These are phyloP conservation scores for Saturnia pavonia DNA, from an alignment of 2,888 invertebrate genomes.

Conservation along the genomic window DNA sequence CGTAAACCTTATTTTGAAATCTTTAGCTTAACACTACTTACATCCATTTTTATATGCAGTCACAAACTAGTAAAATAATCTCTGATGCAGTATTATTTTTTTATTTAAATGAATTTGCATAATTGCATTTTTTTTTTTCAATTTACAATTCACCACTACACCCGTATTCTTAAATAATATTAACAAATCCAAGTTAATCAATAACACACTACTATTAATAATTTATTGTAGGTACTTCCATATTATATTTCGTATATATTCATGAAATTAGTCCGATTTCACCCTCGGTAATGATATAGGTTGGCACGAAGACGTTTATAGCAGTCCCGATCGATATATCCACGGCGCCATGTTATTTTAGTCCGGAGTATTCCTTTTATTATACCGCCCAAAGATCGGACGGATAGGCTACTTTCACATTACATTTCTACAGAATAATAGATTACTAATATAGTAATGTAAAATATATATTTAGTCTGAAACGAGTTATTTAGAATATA, in stretches of 20 bases:
- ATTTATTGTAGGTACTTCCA: background rate
- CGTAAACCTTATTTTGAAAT: background rate
- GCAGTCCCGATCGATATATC: conserved; percentile 4
- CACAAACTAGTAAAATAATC: no score
- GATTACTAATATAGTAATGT: background rate
- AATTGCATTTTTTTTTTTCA: no score
- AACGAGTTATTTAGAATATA: background rate
- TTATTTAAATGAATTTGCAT: no score
- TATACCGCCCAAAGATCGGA: background rate
- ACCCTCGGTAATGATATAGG: background rate
- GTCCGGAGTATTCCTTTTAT: background rate
- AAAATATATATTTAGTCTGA: background rate
- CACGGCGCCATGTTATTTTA: conserved; percentile 11
- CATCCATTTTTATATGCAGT: background rate
- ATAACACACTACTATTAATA: background rate
- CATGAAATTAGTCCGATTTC: background rate
- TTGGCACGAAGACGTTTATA: conserved; percentile 6
- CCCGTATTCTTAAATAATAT: background rate
- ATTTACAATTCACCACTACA: background rate
- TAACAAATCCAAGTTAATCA: background rate
- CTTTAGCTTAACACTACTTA: background rate
- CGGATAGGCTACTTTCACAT: background rate
- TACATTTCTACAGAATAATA: background rate
- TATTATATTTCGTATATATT: background rate
- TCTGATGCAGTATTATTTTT: no score